Evolutionary conservation across 2,888 invertebrate species (phyloP), one percentile per base, ranked within the genome.

Genomic region (Buathra laborator): DNA sequence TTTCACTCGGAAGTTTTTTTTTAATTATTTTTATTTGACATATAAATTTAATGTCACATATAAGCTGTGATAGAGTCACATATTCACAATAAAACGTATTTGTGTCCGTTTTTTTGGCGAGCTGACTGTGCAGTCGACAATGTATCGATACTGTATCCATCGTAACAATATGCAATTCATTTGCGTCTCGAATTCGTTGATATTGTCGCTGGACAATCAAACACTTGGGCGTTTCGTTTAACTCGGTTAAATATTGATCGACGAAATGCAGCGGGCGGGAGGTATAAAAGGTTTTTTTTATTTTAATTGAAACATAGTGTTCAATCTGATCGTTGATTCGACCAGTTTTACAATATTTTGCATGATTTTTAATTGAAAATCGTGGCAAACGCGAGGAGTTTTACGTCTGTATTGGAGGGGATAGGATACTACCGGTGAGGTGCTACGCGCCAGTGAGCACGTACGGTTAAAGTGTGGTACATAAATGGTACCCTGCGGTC

Each of bases 181-280:
- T 62, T 14, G 46, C 29, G 44, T 46, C 16, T 44, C 46, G 44
- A 16, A 74, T 74, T 44, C 32, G 43, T 62, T 62, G 9, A n/a
- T 62, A 74, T 59, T 46, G 46, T 32, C 32, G 24, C 62, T 29
- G 74, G 9, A 46, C 29, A 74, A 48, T 62, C 62, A 74, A 59
- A 29, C 74, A 59, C 74, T 62, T 10, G 24, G 37, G 7, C 32
- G 74, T 62, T 74, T 44, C 59, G 32, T 46, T 59, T 62, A 56
- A 62, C 29, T 29, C 29, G 46, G 59, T 59, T 46, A 62, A 74
- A 74, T 74, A 74, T 74, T 74, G 59, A 62, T 59, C 44, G 29
- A 44, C 24, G 29, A 44, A 74, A 16, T 10, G 44, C 19, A 59
- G 29, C 16, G 29, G 3, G 4, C 19, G 12, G 56, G 48, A 3